Conservation (phyloP, 2,888 invertebrate species). For the Synanthedon andrenaeformis region DNA sequence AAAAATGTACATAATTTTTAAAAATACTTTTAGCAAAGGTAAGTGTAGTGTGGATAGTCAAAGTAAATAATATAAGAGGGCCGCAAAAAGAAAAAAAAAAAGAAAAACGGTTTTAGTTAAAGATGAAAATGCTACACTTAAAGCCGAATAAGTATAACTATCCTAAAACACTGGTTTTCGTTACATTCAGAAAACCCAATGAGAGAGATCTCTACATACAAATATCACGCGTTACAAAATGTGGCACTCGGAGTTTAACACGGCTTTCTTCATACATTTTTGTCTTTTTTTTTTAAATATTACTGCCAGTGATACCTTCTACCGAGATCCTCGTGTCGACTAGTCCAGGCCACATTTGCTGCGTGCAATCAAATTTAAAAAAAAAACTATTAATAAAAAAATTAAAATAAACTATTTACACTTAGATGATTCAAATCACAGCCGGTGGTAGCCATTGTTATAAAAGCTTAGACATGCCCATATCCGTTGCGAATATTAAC, state of each 20-base stretch:
- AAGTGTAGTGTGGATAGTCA: too few relatives aligned
- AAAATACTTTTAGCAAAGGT: too few relatives aligned
- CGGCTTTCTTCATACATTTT: background rate
- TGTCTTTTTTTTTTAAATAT: conserved; percentile 43
- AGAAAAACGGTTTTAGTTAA: background rate
- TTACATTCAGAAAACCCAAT: background rate
- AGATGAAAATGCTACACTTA: background rate
- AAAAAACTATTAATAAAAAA: conserved; percentile 38
- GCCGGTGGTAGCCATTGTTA: conserved; percentile 53
- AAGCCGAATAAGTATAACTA: background rate
- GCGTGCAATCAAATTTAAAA: conserved; percentile 60
- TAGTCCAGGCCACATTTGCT: conserved; percentile 70
- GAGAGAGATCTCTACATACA: too few relatives aligned
- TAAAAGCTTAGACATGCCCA: conserved; percentile 64
- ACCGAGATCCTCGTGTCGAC: conserved; percentile 73
- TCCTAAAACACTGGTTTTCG: conserved; percentile 1
- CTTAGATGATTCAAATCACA: conserved; percentile 61
- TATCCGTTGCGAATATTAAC: conserved; percentile 67
- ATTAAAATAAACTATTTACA: conserved; percentile 17
- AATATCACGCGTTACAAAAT: conserved; percentile 1
- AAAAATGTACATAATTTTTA: too few relatives aligned
- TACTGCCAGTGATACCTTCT: conserved; percentile 73
- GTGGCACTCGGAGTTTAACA: conserved; percentile 6
- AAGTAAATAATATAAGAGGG: too few relatives aligned
- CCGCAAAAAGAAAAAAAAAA: too few relatives aligned